These are phyloP conservation scores for Drosophila chauvacae DNA, from an alignment of 1,140 invertebrate genomes.

Conservation along the genomic window DNA sequence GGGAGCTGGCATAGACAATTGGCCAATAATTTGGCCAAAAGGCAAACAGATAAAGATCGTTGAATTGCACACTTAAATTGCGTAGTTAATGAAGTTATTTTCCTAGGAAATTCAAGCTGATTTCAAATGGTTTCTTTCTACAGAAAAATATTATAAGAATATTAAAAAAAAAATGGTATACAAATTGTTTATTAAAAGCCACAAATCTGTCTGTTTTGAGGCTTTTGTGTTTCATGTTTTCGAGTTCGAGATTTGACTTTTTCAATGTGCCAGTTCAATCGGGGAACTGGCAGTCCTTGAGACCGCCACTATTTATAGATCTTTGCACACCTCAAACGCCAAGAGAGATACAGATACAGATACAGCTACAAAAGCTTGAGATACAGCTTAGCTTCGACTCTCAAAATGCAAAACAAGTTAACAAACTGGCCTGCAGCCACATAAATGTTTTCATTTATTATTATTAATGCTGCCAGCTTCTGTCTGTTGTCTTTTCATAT, in stretches of 20 bases:
- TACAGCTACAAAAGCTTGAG: neutral
- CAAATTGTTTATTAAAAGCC: neutral
- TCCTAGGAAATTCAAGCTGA: neutral
- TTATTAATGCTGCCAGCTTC: conserved; percentile 21
- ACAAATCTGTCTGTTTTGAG: neutral
- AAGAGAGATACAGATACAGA: conserved; percentile 12
- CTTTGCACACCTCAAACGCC: conserved; percentile 27
- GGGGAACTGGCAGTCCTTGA: conserved; percentile 48
- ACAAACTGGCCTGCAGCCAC: conserved; percentile 41
- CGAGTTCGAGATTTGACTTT: conserved; percentile 7
- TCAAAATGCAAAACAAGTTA: conserved; percentile 49
- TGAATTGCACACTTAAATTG: neutral
- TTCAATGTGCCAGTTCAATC: conserved; percentile 6
- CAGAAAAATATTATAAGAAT: neutral
- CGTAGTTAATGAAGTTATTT: neutral
- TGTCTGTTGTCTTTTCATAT: conserved; percentile 3
- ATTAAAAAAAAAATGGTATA: neutral
- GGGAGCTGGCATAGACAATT: conserved; percentile 27
- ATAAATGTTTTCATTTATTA: conserved; percentile 46
- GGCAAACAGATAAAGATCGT: neutral
- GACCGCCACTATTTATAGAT: conserved; percentile 50
- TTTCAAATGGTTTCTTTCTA: neutral
- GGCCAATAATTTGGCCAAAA: conserved; percentile 21
- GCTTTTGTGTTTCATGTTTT: conserved; percentile 8
- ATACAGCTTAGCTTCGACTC: neutral